phyloP scores from a whole-genome alignment of 2,113 vertebrate species.

The Bettongia penicillata region DNA sequence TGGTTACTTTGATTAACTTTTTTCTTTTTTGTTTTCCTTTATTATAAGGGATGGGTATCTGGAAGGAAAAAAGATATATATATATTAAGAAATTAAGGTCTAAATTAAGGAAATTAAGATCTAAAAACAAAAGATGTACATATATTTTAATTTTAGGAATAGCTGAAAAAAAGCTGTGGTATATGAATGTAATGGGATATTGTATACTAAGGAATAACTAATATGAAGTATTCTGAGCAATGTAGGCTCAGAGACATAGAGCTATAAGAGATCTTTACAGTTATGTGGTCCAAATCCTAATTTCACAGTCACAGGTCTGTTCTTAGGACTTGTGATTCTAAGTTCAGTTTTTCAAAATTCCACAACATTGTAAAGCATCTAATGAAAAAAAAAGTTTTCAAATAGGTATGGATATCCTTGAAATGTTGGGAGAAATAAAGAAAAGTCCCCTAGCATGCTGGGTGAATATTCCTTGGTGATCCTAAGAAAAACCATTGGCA shows the following conservation, averaged over 20 bases:
- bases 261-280: neutral
- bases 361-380: neutral
- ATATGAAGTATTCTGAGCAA: neutral
- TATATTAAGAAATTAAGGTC: neutral
- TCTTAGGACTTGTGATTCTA: neutral
- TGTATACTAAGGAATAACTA: neutral
- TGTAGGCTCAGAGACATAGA: neutral
- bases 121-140: neutral
- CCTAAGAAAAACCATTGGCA: neutral
- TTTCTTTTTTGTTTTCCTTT: neutral
- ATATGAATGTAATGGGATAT: neutral
- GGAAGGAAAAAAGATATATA: neutral
- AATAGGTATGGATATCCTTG: neutral
- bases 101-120: too few species aligned
- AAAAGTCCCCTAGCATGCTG: neutral
- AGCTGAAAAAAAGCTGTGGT: neutral
- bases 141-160: neutral
- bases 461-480: too few species aligned
- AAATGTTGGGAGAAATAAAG: neutral
- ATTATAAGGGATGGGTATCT: neutral
- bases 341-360: neutral
- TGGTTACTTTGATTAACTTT: neutral
- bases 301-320: neutral
- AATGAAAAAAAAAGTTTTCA: neutral
- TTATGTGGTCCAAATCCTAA: neutral